A percentile compares a stretch with the other conserved stretches of the same genome.
These are phyloP conservation scores for Sorex maritimensis DNA, from an alignment of 2,797 vertebrate species.

Conservation along the genomic window DNA sequence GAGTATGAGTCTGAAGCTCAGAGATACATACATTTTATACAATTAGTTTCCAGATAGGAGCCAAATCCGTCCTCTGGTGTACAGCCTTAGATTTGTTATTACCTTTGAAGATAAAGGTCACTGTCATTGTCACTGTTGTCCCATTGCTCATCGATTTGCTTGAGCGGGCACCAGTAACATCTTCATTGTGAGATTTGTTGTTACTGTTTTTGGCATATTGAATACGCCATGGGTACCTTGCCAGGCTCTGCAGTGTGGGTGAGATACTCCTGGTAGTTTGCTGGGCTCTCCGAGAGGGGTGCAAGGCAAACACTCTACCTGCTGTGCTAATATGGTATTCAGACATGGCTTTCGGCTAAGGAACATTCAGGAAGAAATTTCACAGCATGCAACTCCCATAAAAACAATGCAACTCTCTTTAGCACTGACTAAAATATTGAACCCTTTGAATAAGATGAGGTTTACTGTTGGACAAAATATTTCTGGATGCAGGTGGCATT, in stretches of 20 bases:
- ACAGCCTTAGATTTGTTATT: background rate
- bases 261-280: too few relatives aligned
- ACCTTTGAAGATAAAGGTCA: background rate
- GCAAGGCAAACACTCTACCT: too few relatives aligned
- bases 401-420: background rate
- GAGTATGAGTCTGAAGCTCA: background rate
- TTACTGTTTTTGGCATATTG: too few relatives aligned
- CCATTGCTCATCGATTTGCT: too few relatives aligned
- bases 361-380: background rate
- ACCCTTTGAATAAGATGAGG: background rate
- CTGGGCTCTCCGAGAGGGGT: too few relatives aligned
- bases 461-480: background rate
- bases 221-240: too few relatives aligned
- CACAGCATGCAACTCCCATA: background rate
- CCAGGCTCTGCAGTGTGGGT: too few relatives aligned
- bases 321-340: background rate
- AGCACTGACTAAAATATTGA: background rate
- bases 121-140: too few relatives aligned
- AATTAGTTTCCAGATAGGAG: background rate
- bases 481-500: slow-evolving; percentile 5
- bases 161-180: too few relatives aligned
- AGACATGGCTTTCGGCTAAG: background rate
- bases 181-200: too few relatives aligned
- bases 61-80: background rate
- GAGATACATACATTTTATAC: background rate